Percentiles rank a stretch among this genome's conserved stretches.
These are phyloP conservation scores for Caenorhabditis briggsae DNA, from an alignment of 1,140 invertebrate species.

Conservation along the genomic window DNA sequence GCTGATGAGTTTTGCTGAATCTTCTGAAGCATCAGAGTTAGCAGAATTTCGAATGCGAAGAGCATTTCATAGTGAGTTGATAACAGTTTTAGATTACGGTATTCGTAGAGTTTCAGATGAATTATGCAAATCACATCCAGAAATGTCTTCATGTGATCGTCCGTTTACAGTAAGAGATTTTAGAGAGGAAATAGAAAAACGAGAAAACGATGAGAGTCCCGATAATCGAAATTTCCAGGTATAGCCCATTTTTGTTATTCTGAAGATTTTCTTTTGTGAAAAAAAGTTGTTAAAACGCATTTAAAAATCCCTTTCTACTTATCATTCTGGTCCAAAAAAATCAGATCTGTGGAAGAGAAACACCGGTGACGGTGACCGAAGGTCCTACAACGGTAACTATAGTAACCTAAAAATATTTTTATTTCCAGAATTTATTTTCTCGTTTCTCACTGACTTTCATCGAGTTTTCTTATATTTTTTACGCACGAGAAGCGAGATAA, in stretches of 20 bases:
- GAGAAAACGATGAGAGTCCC: background rate
- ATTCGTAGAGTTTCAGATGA: background rate
- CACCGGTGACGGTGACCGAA: too few species aligned
- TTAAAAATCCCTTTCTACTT: too few species aligned
- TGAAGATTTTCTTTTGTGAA: background rate
- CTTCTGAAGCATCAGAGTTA: background rate
- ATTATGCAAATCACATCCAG: constrained; percentile 3
- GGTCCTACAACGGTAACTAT: too few species aligned
- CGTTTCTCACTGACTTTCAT: too few species aligned
- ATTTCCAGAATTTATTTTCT: too few species aligned
- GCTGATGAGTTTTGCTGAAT: background rate
- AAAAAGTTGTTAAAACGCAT: background rate
- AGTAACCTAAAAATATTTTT: too few species aligned
- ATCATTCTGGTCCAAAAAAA: too few species aligned
- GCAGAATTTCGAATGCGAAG: constrained; percentile 8
- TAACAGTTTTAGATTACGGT: too few species aligned
- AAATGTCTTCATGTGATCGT: constrained; percentile 7
- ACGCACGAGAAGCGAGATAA: too few species aligned
- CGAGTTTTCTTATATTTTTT: too few species aligned
- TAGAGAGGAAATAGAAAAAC: constrained; percentile 30
- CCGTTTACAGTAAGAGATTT: constrained; percentile 35
- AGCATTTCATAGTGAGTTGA: constrained; percentile 18
- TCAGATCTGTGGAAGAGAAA: too few species aligned
- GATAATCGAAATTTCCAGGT: constrained; percentile 9
- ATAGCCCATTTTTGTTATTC: background rate